Evolutionary conservation across 1,140 invertebrate species (phyloP).

Genomic region (Pemphigus obesinymphae): DNA sequence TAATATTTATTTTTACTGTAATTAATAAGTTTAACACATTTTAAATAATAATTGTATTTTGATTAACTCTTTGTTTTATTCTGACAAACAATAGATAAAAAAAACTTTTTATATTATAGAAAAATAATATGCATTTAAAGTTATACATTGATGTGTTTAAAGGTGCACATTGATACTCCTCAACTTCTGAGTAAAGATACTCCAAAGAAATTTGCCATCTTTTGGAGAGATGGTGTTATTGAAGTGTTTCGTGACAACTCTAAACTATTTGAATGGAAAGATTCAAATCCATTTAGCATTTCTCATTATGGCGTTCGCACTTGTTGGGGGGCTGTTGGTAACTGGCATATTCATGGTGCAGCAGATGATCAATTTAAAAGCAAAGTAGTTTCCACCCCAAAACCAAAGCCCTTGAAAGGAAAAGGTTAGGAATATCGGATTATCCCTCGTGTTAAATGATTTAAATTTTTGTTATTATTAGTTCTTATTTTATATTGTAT

Average conservation of each 20-base stretch:
- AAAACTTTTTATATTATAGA: not conserved
- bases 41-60: not conserved
- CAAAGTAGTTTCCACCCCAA: not conserved
- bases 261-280: slow-evolving; percentile 53
- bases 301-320: slow-evolving; percentile 74
- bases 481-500: not conserved
- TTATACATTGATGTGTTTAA: slow-evolving; percentile 42
- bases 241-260: slow-evolving; percentile 47
- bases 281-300: slow-evolving; percentile 64
- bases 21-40: not conserved
- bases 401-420: slow-evolving; percentile 15
- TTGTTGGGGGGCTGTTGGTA: slow-evolving; percentile 75
- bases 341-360: slow-evolving; percentile 73
- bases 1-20: not conserved
- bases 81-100: no score
- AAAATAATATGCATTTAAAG: not conserved
- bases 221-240: slow-evolving; percentile 57
- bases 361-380: slow-evolving; percentile 34
- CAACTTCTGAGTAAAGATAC: slow-evolving; percentile 55
- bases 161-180: slow-evolving; percentile 57
- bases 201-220: slow-evolving; percentile 57
- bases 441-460: not conserved
- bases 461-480: not conserved
- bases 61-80: not conserved
- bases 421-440: slow-evolving; percentile 27